Base-by-base conservation (phyloP, 2,888 invertebrate species). In the Andrena fulva region DNA sequence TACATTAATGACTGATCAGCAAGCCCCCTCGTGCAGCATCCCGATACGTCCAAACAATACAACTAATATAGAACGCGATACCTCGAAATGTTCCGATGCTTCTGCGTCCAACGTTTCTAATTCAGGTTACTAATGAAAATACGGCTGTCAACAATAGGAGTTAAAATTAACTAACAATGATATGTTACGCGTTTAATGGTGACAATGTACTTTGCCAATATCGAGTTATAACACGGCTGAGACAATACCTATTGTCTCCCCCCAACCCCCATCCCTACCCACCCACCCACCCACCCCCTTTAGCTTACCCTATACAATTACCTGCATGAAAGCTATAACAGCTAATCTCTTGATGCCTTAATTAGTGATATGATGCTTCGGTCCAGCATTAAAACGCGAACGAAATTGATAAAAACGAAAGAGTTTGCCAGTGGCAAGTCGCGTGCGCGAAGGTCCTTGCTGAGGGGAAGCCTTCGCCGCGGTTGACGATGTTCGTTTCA, bases 311-410 rank as follows among this genome's bases (percentile, higher is more conserved):
- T 83, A 82, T 85, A 88, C 83, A 89, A 84, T 88, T 83, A 75
- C 89, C 92, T 92, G 90, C 88, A 80, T 86, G 90, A 91, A 90
- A 89, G 85, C 84, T 91, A 92, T 92, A 91, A 73, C 74, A 59
- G 54, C 89, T 92, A 91, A 79, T 85, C 75, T 86, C 77, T 84
- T 78, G 87, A 87, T 73, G 86, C 85, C 90, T 87, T 89, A 86
- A 86, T 84, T 84, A 85, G 82, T 93, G 94, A 94, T 94, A 94
- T 93, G 94, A 91, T 92, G 90, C 90, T 93, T 92, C 93, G 91
- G 92, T 93, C 93, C 93, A 93, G 93, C 94, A 92, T 91, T 85
- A 81, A 90, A 91, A 90, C 69, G 87, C 85, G 79, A 89, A 88
- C 84, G 69, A 89, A 87, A 80, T 56, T 7, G 35, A 85, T 87